phyloP scores from a whole-genome alignment of 2,797 vertebrate genomes.

The Chanos chanos region DNA sequence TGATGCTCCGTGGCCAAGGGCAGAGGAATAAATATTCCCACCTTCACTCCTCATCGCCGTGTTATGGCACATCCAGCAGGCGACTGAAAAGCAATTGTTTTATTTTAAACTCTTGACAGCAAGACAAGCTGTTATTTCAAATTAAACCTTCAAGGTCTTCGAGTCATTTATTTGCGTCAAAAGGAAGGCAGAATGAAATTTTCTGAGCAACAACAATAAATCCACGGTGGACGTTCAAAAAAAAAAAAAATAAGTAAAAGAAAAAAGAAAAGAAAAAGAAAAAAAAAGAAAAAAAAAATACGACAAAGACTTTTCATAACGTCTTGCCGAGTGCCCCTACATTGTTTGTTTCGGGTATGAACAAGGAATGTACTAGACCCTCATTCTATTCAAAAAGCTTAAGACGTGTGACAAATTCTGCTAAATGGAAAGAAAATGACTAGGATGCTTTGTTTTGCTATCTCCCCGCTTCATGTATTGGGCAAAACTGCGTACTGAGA shows the following conservation, averaged over 20 bases:
- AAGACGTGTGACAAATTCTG: conserved; percentile 73
- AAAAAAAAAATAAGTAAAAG: no score
- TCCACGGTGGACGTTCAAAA: conserved; percentile 65
- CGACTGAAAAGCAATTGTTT: conserved; percentile 73
- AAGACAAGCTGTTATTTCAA: conserved; percentile 70
- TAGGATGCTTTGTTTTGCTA: conserved; percentile 57
- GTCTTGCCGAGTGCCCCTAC: conserved; percentile 50
- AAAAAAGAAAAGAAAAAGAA: no score
- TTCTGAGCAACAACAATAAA: conserved; percentile 69
- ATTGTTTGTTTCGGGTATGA: conserved; percentile 60
- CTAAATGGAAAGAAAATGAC: conserved; percentile 62
- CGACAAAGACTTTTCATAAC: conserved; percentile 67
- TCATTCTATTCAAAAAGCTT: conserved; percentile 63
- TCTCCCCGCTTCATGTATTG: conserved; percentile 57
- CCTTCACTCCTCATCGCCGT: conserved; percentile 55
- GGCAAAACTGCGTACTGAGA: conserved; percentile 47
- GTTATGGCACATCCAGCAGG: conserved; percentile 53
- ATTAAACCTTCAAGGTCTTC: conserved; percentile 78
- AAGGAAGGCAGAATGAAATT: conserved; percentile 64
- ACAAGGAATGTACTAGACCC: conserved; percentile 62
- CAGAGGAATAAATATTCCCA: conserved; percentile 73
- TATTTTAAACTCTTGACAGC: conserved; percentile 62
- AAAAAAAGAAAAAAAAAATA: no score
- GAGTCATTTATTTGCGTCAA: conserved; percentile 74
- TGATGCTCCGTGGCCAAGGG: conserved; percentile 63